Conservation (phyloP, 2,888 invertebrate species). For the Amiota communis region DNA sequence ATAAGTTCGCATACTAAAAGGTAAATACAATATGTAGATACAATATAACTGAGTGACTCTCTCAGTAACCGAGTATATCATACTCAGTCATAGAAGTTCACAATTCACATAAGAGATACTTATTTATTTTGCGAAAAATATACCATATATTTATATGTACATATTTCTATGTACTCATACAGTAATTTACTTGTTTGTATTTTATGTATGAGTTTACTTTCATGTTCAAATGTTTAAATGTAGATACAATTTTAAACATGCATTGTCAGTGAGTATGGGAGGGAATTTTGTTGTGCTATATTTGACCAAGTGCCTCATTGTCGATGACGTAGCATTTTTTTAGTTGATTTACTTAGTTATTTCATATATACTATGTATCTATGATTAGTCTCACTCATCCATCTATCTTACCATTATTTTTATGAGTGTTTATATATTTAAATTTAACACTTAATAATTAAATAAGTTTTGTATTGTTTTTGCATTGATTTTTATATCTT, state of each 20-base stretch:
- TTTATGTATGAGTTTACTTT: neutral
- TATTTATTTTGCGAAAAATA: neutral
- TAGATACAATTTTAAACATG: no score
- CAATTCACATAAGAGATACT: no score
- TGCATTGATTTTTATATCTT: neutral
- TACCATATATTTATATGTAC: neutral
- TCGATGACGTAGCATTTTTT: constrained; percentile 43
- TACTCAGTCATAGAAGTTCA: no score
- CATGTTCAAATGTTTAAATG: constrained; percentile 3
- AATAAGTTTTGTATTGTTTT: constrained; percentile 17
- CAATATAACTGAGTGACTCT: neutral
- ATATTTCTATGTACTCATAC: neutral
- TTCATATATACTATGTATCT: neutral
- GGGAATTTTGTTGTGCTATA: neutral
- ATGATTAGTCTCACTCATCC: neutral
- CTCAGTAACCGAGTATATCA: no score
- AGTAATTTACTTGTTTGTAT: neutral
- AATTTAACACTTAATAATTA: neutral
- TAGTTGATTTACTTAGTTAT: constrained; percentile 1
- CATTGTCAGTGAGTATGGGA: no score
- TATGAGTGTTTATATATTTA: constrained; percentile 5
- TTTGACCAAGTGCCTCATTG: constrained; percentile 13
- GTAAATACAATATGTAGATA: constrained; percentile 31
- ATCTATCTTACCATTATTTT: constrained; percentile 12
- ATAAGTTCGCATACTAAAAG: constrained; percentile 15